These are phyloP conservation scores for Ceratina calcarata DNA, from an alignment of 1,140 invertebrate species.

Conservation along the genomic window DNA sequence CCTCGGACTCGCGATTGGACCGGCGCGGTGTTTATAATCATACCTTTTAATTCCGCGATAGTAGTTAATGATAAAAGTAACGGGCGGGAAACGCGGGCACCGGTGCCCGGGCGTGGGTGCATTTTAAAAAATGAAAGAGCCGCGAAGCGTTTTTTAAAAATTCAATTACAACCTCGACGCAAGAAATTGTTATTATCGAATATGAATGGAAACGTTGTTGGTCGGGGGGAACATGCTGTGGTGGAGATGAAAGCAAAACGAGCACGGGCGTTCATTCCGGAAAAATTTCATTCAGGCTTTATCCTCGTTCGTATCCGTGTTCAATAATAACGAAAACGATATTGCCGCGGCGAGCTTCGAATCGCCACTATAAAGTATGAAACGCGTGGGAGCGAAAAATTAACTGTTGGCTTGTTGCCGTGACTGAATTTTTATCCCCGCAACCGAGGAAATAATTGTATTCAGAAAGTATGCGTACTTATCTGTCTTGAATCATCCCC, in stretches of 20 bases:
- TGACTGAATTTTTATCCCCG: background rate
- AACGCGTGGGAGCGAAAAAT: constrained; percentile 13
- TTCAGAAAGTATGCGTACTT: no score
- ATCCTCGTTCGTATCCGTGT: constrained; percentile 5
- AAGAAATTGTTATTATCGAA: constrained; percentile 21
- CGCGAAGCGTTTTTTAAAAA: constrained; percentile 11
- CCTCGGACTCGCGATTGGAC: background rate
- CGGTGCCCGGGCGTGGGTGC: background rate
- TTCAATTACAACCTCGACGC: constrained; percentile 11
- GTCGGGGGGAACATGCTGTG: background rate
- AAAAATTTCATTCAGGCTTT: constrained; percentile 35
- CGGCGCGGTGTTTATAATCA: background rate
- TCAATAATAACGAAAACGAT: constrained; percentile 33
- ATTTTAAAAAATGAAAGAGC: background rate
- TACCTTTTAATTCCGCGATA: background rate
- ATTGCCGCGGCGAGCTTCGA: background rate
- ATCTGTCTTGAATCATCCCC: no score
- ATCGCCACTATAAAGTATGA: constrained; percentile 5
- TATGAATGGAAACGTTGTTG: constrained; percentile 7
- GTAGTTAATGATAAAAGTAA: background rate
- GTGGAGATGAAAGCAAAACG: constrained; percentile 4
- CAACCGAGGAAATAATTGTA: no score
- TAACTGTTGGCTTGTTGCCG: background rate
- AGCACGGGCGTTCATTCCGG: background rate
- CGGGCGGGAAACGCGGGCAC: no score